A percentile compares a stretch with the other conserved stretches of the same genome.
Evolutionary conservation across 2,888 invertebrate genomes (phyloP).

Genomic region (Caenorhabditis virilis): DNA sequence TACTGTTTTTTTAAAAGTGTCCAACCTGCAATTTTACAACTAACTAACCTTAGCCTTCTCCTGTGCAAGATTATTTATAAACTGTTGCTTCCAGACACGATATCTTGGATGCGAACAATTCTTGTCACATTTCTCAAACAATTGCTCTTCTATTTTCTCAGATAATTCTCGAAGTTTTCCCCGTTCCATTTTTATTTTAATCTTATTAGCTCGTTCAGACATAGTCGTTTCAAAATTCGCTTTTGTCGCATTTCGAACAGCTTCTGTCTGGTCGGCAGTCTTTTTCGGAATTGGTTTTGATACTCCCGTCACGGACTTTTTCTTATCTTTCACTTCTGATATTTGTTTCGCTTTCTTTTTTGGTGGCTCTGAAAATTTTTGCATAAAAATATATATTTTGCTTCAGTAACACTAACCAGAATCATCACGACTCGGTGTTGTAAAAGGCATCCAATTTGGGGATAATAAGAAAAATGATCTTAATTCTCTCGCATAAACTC

Average conservation of each 20-base stretch:
- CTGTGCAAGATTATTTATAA: constrained; percentile 14
- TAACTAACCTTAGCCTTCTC: constrained; percentile 23
- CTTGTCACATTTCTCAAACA: constrained; percentile 14
- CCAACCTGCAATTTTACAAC: too few species aligned
- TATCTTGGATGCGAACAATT: constrained; percentile 26
- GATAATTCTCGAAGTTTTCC: constrained; percentile 9
- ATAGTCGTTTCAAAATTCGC: constrained; percentile 14
- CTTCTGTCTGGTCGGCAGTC: constrained; percentile 11
- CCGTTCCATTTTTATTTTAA: constrained; percentile 1
- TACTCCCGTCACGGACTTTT: constrained; percentile 4
- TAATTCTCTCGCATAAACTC: constrained; percentile 27
- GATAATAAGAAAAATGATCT: constrained; percentile 28
- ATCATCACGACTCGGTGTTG: not conserved
- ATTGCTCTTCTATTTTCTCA: constrained; percentile 14
- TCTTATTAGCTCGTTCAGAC: constrained; percentile 2
- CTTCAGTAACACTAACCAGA: too few species aligned
- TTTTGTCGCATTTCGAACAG: not conserved
- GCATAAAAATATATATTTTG: too few species aligned
- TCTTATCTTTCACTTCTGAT: not conserved
- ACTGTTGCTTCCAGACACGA: constrained; percentile 27
- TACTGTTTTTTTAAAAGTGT: too few species aligned
- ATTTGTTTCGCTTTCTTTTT: constrained; percentile 1
- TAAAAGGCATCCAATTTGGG: constrained; percentile 25
- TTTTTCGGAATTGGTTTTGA: constrained; percentile 25
- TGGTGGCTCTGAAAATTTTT: too few species aligned